A percentile compares a stretch with the other conserved stretches of the same genome.
Conservation (phyloP, 1,140 invertebrate species). For the Rhizoglyphus robini region DNA sequence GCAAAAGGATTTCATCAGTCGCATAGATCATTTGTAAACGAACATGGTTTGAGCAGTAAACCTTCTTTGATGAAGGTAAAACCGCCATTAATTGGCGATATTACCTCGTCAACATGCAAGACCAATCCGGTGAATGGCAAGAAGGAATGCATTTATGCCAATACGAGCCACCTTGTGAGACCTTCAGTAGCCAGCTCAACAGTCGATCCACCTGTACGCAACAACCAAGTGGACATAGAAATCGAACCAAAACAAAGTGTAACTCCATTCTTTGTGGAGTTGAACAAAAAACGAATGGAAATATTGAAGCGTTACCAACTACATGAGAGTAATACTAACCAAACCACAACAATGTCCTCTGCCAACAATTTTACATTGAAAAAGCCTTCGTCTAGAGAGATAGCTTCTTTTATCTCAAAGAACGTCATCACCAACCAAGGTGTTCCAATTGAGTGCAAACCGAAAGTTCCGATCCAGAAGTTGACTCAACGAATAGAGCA, state of each 20-base stretch:
- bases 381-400: neutral
- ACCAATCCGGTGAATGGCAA: neutral
- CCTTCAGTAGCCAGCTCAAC: no score
- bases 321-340: neutral
- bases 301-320: neutral
- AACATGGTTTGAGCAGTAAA: constrained; percentile 8
- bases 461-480: neutral
- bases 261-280: neutral
- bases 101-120: neutral
- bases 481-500: neutral
- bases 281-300: constrained; percentile 2
- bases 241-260: neutral
- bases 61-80: constrained; percentile 21
- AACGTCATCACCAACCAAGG: neutral
- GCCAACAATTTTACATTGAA: neutral
- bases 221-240: no score
- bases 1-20: constrained; percentile 21
- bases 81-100: constrained; percentile 18
- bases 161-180: neutral
- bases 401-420: neutral
- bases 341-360: neutral
- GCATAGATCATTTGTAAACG: constrained; percentile 12
- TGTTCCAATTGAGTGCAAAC: neutral
- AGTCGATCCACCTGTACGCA: no score
- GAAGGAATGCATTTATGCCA: neutral